A percentile compares a stretch with the other conserved stretches of the same genome.
These are phyloP conservation scores for Ectemnius continuus DNA, from an alignment of 2,888 invertebrate genomes.

Conservation along the genomic window DNA sequence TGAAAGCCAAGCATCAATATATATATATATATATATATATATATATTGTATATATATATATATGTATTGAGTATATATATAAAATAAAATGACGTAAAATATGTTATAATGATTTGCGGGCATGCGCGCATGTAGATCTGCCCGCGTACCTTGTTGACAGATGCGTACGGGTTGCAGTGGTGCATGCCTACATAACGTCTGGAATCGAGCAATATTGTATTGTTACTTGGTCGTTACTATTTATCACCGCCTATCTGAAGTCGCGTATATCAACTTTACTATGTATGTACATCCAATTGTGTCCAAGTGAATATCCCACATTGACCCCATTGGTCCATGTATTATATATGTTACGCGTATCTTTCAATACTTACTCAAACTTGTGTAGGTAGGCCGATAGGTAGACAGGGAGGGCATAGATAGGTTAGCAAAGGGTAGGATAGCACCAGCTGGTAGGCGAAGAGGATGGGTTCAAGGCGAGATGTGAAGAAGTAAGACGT, in stretches of 20 bases:
- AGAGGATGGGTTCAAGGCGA: not conserved
- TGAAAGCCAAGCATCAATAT: slow-evolving; percentile 46
- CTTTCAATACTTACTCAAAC: slow-evolving; percentile 51
- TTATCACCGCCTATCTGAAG: slow-evolving; percentile 55
- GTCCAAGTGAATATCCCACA: slow-evolving; percentile 41
- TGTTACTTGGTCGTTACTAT: slow-evolving; percentile 58
- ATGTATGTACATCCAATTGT: slow-evolving; percentile 19
- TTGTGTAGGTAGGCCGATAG: slow-evolving; percentile 52
- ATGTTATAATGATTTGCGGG: too few species aligned
- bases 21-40: slow-evolving; percentile 38
- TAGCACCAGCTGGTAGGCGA: not conserved
- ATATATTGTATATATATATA: slow-evolving; percentile 37
- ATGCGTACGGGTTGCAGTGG: too few species aligned
- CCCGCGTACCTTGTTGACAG: too few species aligned
- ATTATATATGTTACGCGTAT: slow-evolving; percentile 41
- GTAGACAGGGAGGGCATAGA: slow-evolving; percentile 49
- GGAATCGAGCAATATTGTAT: slow-evolving; percentile 61
- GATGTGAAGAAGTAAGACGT: not conserved
- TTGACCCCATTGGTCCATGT: slow-evolving; percentile 45
- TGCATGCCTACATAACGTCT: not conserved
- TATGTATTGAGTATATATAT: slow-evolving; percentile 38
- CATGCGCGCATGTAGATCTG: too few species aligned
- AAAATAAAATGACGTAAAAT: slow-evolving; percentile 29
- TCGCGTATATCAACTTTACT: slow-evolving; percentile 49
- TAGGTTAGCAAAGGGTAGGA: slow-evolving; percentile 23